Evolutionary conservation across 2,797 vertebrate species (phyloP).

Genomic region (Spatula clypeata): DNA sequence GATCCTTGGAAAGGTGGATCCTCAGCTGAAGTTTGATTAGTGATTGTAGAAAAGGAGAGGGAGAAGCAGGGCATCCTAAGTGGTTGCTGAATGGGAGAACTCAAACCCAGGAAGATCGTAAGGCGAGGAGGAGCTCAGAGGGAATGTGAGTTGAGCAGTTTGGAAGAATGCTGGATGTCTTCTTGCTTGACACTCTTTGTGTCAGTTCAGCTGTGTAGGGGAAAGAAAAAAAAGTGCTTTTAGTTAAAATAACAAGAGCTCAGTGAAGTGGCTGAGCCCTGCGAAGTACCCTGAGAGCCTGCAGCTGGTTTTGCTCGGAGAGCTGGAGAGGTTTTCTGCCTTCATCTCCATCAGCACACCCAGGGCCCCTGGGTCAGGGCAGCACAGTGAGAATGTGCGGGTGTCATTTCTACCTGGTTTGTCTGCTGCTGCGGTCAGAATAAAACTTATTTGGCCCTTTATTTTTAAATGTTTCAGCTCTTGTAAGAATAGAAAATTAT

Average conservation of each 20-base stretch:
- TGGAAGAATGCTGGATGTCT: background rate
- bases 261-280: conserved; percentile 38
- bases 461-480: conserved; percentile 6
- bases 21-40: background rate
- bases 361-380: background rate
- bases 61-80: background rate
- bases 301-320: background rate
- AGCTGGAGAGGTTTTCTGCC: conserved; percentile 1
- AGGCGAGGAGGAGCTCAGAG: background rate
- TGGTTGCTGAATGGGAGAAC: background rate
- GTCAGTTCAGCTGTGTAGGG: conserved; percentile 36
- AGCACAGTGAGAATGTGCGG: background rate
- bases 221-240: background rate
- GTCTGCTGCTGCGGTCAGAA: background rate
- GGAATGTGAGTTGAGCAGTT: background rate
- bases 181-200: background rate
- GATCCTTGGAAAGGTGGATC: background rate
- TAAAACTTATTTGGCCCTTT: background rate
- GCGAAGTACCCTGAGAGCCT: conserved; percentile 32
- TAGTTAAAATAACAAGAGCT: conserved; percentile 45
- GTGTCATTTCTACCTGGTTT: background rate
- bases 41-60: background rate
- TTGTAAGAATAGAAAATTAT: background rate
- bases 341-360: background rate
- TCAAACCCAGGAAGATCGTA: background rate